Evolutionary conservation across 2,113 vertebrate genomes (phyloP).

Genomic region (Antidorcas marsupialis): DNA sequence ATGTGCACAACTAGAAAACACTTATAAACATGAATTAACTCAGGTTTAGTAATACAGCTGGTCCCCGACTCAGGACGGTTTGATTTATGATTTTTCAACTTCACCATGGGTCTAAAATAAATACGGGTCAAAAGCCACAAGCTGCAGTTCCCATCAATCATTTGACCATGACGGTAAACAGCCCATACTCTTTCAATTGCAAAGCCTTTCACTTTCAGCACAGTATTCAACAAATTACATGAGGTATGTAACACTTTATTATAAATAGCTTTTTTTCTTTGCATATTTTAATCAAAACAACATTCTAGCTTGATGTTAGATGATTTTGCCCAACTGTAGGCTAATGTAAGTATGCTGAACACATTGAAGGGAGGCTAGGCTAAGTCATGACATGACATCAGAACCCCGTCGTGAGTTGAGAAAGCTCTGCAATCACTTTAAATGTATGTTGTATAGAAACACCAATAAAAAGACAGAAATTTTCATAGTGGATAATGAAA

Average conservation of each 20-base stretch:
- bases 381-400: neutral
- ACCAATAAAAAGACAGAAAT: neutral
- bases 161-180: neutral
- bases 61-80: fast-evolving
- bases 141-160: neutral
- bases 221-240: neutral
- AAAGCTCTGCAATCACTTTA: neutral
- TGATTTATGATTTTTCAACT: neutral
- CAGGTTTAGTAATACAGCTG: neutral
- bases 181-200: neutral
- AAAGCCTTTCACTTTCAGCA: neutral
- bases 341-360: neutral
- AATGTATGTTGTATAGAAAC: neutral
- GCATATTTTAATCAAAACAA: neutral
- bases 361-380: neutral
- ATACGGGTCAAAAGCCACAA: neutral
- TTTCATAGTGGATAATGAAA: neutral
- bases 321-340: neutral
- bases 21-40: neutral
- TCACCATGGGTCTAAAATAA: neutral
- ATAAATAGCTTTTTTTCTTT: neutral
- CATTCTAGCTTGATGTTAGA: neutral
- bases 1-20: neutral
- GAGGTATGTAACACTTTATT: neutral
- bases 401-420: neutral